Evolutionary conservation across 2,113 vertebrate genomes (phyloP), one percentile per base, ranked within the genome.

Genomic region (Blennius ocellaris): DNA sequence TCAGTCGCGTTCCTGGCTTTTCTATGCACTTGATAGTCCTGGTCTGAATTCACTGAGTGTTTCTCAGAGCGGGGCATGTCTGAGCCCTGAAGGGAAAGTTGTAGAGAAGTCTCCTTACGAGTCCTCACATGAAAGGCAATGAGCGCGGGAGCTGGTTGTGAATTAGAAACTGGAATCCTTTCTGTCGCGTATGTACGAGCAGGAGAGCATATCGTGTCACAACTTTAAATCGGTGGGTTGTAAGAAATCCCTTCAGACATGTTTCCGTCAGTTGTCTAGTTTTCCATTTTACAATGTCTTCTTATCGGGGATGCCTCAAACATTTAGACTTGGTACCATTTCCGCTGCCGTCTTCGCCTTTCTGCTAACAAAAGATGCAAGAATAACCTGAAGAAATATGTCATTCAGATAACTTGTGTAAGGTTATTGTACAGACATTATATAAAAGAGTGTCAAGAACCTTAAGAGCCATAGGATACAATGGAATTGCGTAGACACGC

Each of bases 1-100:
- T 39, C 16, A 59, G 55, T 62, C 74, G 65, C 77, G 45, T 80
- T 54, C 68, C 59, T 66, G 60, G 50, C 66, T 77, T 64, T 64
- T 40, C 50, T 2, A 3, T 1, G 5, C 7, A 11, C 45, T 52
- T 52, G 39, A 54, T 59, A 10, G 49, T 71, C 41, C 73, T 17
- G 47, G 69, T 63, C 44, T 81, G 69, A 87, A 77, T 64, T 59
- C 0, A 16, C 30, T 38, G 45, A 70, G 67, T 50, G 58, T 71
- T 69, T 80, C 70, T 81, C 30, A 39, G 66, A 64, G 15, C 30
- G 57, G 58, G 67, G 61, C 47, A 8, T 53, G 52, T 74, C 63
- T 78, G 71, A 49, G 51, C 53, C 57, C 73, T 41, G 3, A 41
- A 82, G 76, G 76, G 64, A 66, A 70, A 74, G 54, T 36, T 1